Conservation (phyloP, 2,113 vertebrate species). For the Chionis minor region DNA sequence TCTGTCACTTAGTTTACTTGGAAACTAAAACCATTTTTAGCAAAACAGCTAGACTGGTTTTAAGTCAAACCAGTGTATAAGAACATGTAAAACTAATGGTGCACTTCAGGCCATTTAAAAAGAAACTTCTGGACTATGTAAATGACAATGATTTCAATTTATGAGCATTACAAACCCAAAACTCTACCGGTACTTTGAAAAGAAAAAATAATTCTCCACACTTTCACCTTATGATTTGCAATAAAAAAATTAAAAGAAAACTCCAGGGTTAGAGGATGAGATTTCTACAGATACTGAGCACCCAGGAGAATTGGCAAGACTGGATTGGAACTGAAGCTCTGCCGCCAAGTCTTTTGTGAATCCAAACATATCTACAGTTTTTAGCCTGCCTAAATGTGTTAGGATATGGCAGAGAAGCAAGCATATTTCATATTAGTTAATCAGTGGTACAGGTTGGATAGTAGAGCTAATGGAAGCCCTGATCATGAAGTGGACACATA, state of each 20-base stretch:
- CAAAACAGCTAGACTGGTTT: not conserved
- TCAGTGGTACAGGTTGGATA: not conserved
- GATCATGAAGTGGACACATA: not conserved
- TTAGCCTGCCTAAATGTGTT: not conserved
- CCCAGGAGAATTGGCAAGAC: not conserved
- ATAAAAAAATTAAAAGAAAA: not conserved
- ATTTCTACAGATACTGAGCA: not conserved
- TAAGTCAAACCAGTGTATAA: not conserved
- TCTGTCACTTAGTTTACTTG: slow-evolving; percentile 13
- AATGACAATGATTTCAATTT: not conserved
- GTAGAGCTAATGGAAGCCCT: not conserved
- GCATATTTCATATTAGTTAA: not conserved
- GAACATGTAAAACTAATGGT: not conserved
- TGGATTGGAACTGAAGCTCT: not conserved
- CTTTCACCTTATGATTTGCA: not conserved
- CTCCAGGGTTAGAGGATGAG: not conserved
- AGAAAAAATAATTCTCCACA: not conserved
- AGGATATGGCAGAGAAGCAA: not conserved
- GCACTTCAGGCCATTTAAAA: not conserved
- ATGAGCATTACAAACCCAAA: not conserved
- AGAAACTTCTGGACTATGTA: not conserved
- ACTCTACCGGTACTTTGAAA: not conserved
- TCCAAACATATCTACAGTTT: not conserved
- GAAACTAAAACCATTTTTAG: slow-evolving; percentile 39
- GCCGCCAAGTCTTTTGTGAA: not conserved